Percentiles rank a stretch among this genome's conserved stretches.
Conservation (phyloP, 2,113 vertebrate species). For the Sporophila hypoxantha region DNA sequence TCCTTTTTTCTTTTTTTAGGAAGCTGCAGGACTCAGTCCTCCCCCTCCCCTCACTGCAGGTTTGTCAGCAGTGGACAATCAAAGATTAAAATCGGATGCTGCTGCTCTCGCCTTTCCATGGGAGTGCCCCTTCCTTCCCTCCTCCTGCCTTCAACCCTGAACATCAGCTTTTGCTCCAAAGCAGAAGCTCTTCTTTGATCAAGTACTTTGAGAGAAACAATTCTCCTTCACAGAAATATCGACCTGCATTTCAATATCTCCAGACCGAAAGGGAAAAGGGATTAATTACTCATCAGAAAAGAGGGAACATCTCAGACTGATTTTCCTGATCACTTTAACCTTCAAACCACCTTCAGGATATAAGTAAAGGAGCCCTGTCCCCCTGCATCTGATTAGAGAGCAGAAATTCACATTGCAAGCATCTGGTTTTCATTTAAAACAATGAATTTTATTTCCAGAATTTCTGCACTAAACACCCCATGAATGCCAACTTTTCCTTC, state of each 20-base stretch:
- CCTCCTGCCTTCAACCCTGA: not conserved
- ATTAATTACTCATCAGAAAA: not conserved
- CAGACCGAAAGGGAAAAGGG: not conserved
- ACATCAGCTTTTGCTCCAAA: not conserved
- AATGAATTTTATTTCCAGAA: not conserved
- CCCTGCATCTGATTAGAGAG: not conserved
- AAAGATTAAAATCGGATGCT: not conserved
- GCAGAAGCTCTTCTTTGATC: not conserved
- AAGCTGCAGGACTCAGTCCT: not conserved
- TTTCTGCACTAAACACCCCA: not conserved
- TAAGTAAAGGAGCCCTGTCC: not conserved
- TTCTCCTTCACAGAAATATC: not conserved
- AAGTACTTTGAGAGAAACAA: not conserved
- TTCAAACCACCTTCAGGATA: constrained; percentile 63
- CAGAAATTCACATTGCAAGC: not conserved
- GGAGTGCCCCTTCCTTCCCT: not conserved
- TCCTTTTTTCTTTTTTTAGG: not conserved
- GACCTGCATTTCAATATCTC: not conserved
- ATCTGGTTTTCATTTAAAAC: not conserved
- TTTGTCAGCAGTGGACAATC: not conserved
- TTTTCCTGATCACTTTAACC: constrained; percentile 59
- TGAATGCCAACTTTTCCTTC: not conserved
- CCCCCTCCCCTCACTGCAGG: not conserved
- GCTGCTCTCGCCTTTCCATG: not conserved
- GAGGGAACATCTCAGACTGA: not conserved